Percentiles rank a stretch among this genome's conserved stretches.
Conservation (phyloP, 2,113 vertebrate species). For the Mus pahari region DNA sequence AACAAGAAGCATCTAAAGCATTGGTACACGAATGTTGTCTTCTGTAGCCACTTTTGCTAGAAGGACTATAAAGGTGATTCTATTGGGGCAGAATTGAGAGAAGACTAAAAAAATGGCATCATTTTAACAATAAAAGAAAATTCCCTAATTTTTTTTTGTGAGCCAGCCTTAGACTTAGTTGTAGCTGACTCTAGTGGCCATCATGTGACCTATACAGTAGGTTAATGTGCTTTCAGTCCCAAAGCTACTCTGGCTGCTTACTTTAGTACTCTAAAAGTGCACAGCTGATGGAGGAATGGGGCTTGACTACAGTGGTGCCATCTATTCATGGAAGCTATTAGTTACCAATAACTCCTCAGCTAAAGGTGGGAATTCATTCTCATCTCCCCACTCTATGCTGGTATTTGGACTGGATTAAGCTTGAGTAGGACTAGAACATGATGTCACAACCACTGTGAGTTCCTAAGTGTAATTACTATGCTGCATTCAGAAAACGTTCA, state of each 20-base stretch:
- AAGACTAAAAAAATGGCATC: neutral
- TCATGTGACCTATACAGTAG: neutral
- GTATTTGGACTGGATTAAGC: neutral
- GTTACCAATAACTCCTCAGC: neutral
- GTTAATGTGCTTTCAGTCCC: neutral
- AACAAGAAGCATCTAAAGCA: neutral
- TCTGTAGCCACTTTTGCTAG: neutral
- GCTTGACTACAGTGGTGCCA: neutral
- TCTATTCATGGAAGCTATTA: neutral
- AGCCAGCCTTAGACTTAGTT: neutral
- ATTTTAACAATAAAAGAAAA: conserved; percentile 23
- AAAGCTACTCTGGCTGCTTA: neutral
- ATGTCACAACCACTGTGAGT: neutral
- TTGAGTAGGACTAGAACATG: neutral
- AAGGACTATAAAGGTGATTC: neutral
- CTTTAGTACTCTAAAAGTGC: neutral
- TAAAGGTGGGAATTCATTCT: neutral
- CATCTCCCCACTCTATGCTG: neutral
- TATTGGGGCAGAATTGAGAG: neutral
- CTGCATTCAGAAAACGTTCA: neutral
- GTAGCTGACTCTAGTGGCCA: neutral
- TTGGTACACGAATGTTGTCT: neutral
- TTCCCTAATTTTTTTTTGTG: neutral
- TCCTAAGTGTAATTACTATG: neutral
- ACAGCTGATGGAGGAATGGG: neutral